Percentiles rank a stretch among this genome's conserved stretches.
These are phyloP conservation scores for Apeira syringaria DNA, from an alignment of 2,888 invertebrate species.

Conservation along the genomic window DNA sequence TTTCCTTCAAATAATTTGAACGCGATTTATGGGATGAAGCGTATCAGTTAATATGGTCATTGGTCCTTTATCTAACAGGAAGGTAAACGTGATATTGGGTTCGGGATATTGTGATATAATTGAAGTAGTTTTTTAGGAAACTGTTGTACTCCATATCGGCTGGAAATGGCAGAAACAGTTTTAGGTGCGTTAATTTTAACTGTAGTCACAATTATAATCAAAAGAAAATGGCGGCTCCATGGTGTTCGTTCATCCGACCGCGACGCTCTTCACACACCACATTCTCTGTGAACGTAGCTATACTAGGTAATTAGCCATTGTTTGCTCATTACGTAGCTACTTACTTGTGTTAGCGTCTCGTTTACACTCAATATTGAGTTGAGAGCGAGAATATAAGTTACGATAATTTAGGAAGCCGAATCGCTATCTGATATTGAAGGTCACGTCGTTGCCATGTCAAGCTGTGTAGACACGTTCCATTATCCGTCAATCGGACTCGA, in stretches of 20 bases:
- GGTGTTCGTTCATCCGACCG: constrained; percentile 32
- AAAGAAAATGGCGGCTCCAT: constrained; percentile 23
- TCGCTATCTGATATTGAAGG: constrained; percentile 25
- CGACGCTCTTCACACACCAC: constrained; percentile 34
- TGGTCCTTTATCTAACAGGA: no score
- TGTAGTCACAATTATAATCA: constrained; percentile 12
- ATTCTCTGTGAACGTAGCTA: constrained; percentile 33
- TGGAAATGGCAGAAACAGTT: no score
- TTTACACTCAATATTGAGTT: constrained; percentile 14
- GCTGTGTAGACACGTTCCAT: constrained; percentile 22
- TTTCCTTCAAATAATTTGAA: no score
- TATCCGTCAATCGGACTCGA: constrained; percentile 13
- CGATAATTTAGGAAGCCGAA: constrained; percentile 22
- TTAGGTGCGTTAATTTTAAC: constrained; percentile 9
- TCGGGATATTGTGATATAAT: no score
- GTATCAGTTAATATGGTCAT: no score
- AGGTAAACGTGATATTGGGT: no score
- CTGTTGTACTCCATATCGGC: no score
- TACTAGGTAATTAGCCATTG: constrained; percentile 29
- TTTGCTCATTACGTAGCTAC: constrained; percentile 29
- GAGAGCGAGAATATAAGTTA: constrained; percentile 12
- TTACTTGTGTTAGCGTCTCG: constrained; percentile 9
- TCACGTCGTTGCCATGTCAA: constrained; percentile 7
- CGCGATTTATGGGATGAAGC: no score
- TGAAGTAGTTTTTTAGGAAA: no score